Conservation (phyloP, 1,140 invertebrate genomes). For the Bursaphelenchus mucronatus region DNA sequence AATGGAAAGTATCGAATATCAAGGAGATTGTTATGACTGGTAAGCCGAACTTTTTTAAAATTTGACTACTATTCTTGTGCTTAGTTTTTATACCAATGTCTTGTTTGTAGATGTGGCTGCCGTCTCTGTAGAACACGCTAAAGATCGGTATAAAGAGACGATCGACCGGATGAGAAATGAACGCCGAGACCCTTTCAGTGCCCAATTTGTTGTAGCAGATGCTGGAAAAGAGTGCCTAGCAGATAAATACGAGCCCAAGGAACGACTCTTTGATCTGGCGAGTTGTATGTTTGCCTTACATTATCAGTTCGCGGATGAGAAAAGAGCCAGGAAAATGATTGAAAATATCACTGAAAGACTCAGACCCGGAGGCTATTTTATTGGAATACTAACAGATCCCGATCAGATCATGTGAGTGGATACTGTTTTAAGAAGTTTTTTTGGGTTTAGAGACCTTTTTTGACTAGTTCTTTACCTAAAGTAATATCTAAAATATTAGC, state of each 20-base stretch:
- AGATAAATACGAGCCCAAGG: conserved; percentile 8
- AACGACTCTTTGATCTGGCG: conserved; percentile 74
- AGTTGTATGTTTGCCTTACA: conserved; percentile 94
- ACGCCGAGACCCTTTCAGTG: conserved; percentile 67
- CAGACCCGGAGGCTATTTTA: conserved; percentile 83
- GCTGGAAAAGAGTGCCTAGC: conserved; percentile 12
- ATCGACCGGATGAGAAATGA: conserved; percentile 46
- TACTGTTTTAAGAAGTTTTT: not conserved
- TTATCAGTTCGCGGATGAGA: conserved; percentile 86
- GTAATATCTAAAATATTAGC: conserved; percentile 4
- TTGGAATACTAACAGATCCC: conserved; percentile 90
- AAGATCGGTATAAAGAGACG: conserved; percentile 64
- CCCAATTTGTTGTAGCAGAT: conserved; percentile 85
- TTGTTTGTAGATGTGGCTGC: conserved; percentile 76
- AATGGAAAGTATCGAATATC: conserved; percentile 82
- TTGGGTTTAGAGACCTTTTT: not conserved
- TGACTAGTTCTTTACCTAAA: too few relatives aligned
- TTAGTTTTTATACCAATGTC: not conserved
- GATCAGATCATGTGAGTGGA: conserved; percentile 77
- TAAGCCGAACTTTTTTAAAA: conserved; percentile 44
- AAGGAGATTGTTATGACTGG: conserved; percentile 79
- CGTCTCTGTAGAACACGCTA: conserved; percentile 79
- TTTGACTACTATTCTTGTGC: not conserved
- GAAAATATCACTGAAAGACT: conserved; percentile 84
- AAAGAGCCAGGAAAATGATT: conserved; percentile 86